A percentile compares a stretch with the other conserved stretches of the same genome.
Conservation (phyloP, 1,140 invertebrate species). For the Drosophila murphyi region DNA sequence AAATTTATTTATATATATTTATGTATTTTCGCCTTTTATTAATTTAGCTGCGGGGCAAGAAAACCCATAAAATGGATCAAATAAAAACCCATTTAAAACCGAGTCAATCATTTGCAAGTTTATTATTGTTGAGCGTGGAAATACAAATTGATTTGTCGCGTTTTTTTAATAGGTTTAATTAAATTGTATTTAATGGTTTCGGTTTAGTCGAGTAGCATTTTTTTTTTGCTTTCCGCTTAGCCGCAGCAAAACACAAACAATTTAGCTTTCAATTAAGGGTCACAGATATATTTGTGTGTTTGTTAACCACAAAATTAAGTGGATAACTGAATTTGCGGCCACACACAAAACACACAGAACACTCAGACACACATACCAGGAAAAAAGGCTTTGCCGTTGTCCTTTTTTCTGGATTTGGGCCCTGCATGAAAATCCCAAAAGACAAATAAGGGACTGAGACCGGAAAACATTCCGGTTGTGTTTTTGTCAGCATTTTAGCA, state of each 20-base stretch:
- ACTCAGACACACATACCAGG: background rate
- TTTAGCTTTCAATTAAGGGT: constrained; percentile 72
- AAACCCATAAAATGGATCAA: background rate
- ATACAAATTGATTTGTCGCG: constrained; percentile 29
- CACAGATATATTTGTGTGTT: constrained; percentile 28
- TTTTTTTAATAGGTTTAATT: constrained; percentile 26
- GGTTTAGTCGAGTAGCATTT: background rate
- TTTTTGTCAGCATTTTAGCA: constrained; percentile 79
- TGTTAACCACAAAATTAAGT: constrained; percentile 77
- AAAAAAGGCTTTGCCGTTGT: constrained; percentile 51
- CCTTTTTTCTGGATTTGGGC: constrained; percentile 43
- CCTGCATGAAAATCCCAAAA: constrained; percentile 58
- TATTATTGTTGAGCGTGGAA: background rate
- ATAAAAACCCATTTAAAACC: background rate
- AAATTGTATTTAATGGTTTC: constrained; percentile 20
- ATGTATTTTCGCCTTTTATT: background rate
- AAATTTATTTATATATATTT: too few species aligned
- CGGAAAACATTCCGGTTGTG: constrained; percentile 53
- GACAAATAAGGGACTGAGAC: constrained; percentile 64
- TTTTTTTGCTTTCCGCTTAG: background rate
- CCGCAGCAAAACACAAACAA: constrained; percentile 40
- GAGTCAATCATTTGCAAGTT: background rate
- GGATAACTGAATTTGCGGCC: constrained; percentile 73
- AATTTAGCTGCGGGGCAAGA: background rate
- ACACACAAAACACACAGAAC: constrained; percentile 42